phyloP scores from a whole-genome alignment of 2,888 invertebrate species.

The Athetis lepigone region DNA sequence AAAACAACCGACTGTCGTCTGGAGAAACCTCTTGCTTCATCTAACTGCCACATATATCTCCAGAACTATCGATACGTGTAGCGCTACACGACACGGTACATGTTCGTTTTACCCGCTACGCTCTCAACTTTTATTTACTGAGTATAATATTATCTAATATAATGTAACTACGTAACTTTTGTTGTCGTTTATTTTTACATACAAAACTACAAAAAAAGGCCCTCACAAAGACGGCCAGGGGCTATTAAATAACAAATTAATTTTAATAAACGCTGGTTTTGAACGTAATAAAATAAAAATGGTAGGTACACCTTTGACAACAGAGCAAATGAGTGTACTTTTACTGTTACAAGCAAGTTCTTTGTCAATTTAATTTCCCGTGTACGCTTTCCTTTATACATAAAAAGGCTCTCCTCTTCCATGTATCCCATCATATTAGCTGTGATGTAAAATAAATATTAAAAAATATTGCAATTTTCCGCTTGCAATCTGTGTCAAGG shows the following conservation, averaged over 20 bases:
- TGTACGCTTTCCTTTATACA: slow-evolving; percentile 50
- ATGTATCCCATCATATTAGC: slow-evolving; percentile 69
- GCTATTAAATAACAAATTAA: slow-evolving; percentile 7
- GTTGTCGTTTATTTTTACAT: background rate
- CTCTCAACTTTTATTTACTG: slow-evolving; percentile 39
- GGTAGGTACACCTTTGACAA: slow-evolving; percentile 8
- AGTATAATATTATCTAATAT: slow-evolving; percentile 26
- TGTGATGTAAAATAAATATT: slow-evolving; percentile 69
- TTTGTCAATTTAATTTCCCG: slow-evolving; percentile 76
- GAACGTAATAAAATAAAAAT: slow-evolving; percentile 33
- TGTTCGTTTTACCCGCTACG: slow-evolving; percentile 22
- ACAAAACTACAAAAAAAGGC: slow-evolving; percentile 3
- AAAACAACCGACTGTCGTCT: slow-evolving; percentile 80
- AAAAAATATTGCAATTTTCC: slow-evolving; percentile 72
- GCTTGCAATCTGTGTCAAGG: slow-evolving; percentile 45
- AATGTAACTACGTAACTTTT: background rate
- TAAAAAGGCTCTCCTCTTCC: slow-evolving; percentile 59
- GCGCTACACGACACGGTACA: slow-evolving; percentile 15
- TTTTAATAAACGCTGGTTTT: slow-evolving; percentile 24
- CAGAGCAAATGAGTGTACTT: slow-evolving; percentile 33
- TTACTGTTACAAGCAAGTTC: slow-evolving; percentile 32
- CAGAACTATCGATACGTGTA: slow-evolving; percentile 57
- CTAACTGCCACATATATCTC: slow-evolving; percentile 70
- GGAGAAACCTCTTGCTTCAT: slow-evolving; percentile 73
- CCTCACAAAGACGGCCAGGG: slow-evolving; percentile 2